Evolutionary conservation across 2,888 invertebrate genomes (phyloP), one percentile per base, ranked within the genome.

Genomic region (Eumerus sabulonum): DNA sequence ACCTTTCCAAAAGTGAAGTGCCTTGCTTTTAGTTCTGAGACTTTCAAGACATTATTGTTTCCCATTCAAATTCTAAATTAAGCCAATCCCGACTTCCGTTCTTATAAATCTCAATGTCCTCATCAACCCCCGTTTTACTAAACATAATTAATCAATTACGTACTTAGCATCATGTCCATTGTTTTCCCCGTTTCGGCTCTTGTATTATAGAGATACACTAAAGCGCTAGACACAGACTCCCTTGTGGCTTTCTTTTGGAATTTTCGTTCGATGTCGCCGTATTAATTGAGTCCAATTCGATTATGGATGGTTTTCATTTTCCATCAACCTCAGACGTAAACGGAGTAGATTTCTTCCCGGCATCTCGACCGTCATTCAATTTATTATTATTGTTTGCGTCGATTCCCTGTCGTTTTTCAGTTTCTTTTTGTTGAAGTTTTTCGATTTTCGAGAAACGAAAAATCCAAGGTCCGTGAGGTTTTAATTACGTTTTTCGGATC

Each of bases 211-310:
- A 27, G 3, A 27, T 27, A 4, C 7, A 4, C 27, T 27, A 36
- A 14, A 38, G 12, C 18, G 7, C 44, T 35, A 42, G 48, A 62
- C 53, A 11, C 35, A 71, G 42, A 71, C 71, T 71, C 62, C 71
- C 62, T 50, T 57, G 71, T 13, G 63, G 27, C 40, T 36, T 12
- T 9, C 16, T 13, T 16, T 5, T 51, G 27, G 7, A 7, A 27
- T 27, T 7, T 4, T 7, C 7, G 27, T 4, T 7, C 3, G 27
- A 16, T 13, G 36, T n/a, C 16, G 12, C 17, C 47, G 7, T 48
- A 47, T 54, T 70, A 53, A 70, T 70, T 40, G 54, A 62, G 54
- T 12, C 54, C 53, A 35, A 70, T 70, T 62, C 70, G 54, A 70
- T 70, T 70, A 62, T 70, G 47, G 60, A 48, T 54, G 19, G 47